phyloP scores from a whole-genome alignment of 2,888 invertebrate species.

The Hyalella azteca region DNA sequence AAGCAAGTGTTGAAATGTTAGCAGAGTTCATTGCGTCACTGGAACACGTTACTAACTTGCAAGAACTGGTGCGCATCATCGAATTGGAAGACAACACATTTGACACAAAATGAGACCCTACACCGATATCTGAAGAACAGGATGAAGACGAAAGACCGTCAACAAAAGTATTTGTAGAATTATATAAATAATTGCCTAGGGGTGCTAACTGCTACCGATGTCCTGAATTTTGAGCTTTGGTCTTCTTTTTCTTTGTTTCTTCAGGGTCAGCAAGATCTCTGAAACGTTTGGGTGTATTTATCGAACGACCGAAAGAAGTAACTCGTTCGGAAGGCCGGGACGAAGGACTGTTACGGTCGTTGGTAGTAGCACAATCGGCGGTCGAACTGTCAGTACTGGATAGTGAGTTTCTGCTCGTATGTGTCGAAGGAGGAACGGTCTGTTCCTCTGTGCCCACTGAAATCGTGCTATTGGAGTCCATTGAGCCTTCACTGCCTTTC shows the following conservation, averaged over 20 bases:
- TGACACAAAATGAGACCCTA: not conserved
- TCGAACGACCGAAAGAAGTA: conserved; percentile 48
- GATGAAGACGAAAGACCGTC: not conserved
- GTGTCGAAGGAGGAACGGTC: not conserved
- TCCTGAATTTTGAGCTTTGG: conserved; percentile 38
- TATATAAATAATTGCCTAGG: conserved; percentile 27
- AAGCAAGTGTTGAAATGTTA: too few relatives aligned
- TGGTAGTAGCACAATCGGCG: not conserved
- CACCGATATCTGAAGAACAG: not conserved
- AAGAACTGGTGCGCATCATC: not conserved
- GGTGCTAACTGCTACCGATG: conserved; percentile 41
- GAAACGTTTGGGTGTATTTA: conserved; percentile 50
- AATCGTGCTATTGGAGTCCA: not conserved
- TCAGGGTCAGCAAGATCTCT: conserved; percentile 38
- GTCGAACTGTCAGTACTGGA: not conserved
- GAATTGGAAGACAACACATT: not conserved
- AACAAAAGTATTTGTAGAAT: not conserved
- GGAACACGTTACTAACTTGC: too few relatives aligned
- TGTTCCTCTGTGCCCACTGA: not conserved
- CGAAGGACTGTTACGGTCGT: conserved; percentile 35
- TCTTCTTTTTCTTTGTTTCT: conserved; percentile 41
- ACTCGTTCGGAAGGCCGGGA: conserved; percentile 48
- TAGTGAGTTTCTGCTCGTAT: not conserved
- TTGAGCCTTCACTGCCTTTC: conserved; percentile 8
- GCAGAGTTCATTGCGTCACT: too few relatives aligned